A percentile compares a stretch with the other conserved stretches of the same genome.
These are phyloP conservation scores for Piprites chloris DNA, from an alignment of 2,113 vertebrate species.

Conservation along the genomic window DNA sequence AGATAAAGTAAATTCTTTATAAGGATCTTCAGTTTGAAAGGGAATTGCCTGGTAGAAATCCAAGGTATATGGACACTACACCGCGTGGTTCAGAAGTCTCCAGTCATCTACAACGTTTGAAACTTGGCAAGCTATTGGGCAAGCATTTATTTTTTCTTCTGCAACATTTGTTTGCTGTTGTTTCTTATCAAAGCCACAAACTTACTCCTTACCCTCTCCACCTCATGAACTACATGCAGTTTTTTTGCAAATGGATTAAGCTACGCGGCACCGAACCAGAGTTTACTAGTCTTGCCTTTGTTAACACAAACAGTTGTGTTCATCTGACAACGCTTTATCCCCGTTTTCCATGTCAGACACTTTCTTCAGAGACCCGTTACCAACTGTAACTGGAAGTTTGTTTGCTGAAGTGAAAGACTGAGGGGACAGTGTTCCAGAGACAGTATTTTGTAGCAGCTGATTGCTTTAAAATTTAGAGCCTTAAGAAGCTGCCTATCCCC, in stretches of 20 bases:
- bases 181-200: background rate
- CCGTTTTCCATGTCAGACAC: background rate
- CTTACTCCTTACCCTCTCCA: background rate
- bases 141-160: background rate
- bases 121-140: background rate
- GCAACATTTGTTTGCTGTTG: background rate
- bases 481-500: background rate
- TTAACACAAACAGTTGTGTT: background rate
- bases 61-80: background rate
- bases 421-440: background rate
- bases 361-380: slow-evolving; percentile 20
- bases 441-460: slow-evolving; percentile 6
- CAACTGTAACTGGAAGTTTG: background rate
- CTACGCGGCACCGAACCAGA: background rate
- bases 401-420: slow-evolving; percentile 23
- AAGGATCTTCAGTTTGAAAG: background rate
- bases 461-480: background rate
- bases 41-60: background rate
- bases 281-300: background rate
- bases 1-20: background rate
- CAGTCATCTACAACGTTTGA: background rate
- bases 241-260: background rate
- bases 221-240: background rate
- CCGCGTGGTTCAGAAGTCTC: background rate
- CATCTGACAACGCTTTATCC: slow-evolving; percentile 18